These are phyloP conservation scores for Oncorhynchus gorbuscha DNA, from an alignment of 2,113 vertebrate genomes.

Conservation along the genomic window DNA sequence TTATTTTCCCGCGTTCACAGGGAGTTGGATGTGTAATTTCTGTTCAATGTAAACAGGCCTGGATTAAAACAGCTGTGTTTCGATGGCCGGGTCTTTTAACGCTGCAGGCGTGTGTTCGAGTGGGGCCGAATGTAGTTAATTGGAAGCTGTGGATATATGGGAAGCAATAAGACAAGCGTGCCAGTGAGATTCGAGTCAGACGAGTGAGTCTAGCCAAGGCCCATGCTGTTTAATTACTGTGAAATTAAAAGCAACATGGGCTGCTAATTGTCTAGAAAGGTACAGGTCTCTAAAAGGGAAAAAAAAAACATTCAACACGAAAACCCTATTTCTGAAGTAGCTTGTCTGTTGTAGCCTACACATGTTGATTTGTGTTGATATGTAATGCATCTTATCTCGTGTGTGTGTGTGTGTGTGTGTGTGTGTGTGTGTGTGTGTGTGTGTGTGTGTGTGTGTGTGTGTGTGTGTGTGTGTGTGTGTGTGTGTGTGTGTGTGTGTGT, in stretches of 20 bases:
- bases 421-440: slow-evolving; percentile 8
- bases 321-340: slow-evolving; percentile 46
- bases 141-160: slow-evolving; percentile 16
- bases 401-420: slow-evolving; percentile 27
- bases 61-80: slow-evolving; percentile 13
- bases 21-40: not conserved
- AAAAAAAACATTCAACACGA: slow-evolving; percentile 50
- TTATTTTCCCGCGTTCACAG: not conserved
- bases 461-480: not conserved
- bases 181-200: not conserved
- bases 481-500: too few species aligned
- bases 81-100: slow-evolving; percentile 36
- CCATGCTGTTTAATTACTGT: slow-evolving; percentile 24
- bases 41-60: slow-evolving; percentile 4
- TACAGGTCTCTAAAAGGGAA: not conserved
- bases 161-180: slow-evolving; percentile 33
- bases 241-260: slow-evolving; percentile 41
- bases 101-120: slow-evolving; percentile 31
- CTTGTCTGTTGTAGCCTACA: slow-evolving; percentile 37
- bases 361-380: slow-evolving; percentile 53
- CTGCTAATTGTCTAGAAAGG: slow-evolving; percentile 10
- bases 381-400: slow-evolving; percentile 40
- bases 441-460: slow-evolving; percentile 33
- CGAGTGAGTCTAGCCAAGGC: slow-evolving; percentile 12
- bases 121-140: slow-evolving; percentile 16